Percentiles rank a stretch among this genome's conserved stretches.
Conservation (phyloP, 1,140 invertebrate genomes). For the Papilio machaon region DNA sequence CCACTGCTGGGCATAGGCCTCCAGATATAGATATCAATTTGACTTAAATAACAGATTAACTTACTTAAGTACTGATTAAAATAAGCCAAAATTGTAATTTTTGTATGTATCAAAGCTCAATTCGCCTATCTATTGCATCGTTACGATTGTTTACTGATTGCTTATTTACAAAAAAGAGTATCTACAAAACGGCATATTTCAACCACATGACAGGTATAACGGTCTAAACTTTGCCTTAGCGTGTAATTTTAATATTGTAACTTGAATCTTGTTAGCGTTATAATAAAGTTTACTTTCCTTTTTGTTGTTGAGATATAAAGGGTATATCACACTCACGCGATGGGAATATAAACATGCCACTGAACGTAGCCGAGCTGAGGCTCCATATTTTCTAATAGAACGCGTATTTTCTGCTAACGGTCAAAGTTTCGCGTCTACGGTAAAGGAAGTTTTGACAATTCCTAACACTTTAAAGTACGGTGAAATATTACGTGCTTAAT, state of each 20-base stretch:
- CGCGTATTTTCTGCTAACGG: slow-evolving; percentile 73
- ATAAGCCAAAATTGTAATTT: not conserved
- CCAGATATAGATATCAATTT: not conserved
- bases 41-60: not conserved
- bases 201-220: slow-evolving; percentile 60
- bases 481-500: slow-evolving; percentile 46
- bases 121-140: not conserved
- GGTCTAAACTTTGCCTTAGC: slow-evolving; percentile 52
- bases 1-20: too few species aligned
- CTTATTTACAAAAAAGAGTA: slow-evolving; percentile 58
- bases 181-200: slow-evolving; percentile 58
- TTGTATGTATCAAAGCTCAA: slow-evolving; percentile 23
- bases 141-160: slow-evolving; percentile 51
- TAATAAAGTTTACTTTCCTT: slow-evolving; percentile 49
- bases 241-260: slow-evolving; percentile 43
- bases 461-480: slow-evolving; percentile 53
- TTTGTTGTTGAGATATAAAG: slow-evolving; percentile 52
- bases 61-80: not conserved
- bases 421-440: slow-evolving; percentile 66
- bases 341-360: slow-evolving; percentile 74
- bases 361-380: slow-evolving; percentile 54
- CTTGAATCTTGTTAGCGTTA: slow-evolving; percentile 49
- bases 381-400: slow-evolving; percentile 74
- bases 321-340: slow-evolving; percentile 72
- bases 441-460: slow-evolving; percentile 54